phyloP scores from a whole-genome alignment of 1,140 invertebrate genomes.

The Drosophila busckii region DNA sequence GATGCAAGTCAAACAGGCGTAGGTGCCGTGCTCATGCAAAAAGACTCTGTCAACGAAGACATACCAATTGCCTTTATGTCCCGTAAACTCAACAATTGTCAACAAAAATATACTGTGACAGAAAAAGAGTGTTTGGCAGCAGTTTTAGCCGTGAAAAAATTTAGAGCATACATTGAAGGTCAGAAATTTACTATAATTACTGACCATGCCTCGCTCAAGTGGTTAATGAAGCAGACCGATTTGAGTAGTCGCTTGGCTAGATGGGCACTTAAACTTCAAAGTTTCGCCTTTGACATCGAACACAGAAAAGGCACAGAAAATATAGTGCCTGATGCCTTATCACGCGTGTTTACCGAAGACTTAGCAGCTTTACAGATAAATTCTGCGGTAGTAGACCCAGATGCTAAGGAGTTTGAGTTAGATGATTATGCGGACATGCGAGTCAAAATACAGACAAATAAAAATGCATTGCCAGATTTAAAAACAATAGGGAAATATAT shows the following conservation, averaged over 20 bases:
- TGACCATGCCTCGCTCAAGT: constrained; percentile 1
- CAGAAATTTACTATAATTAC: not conserved
- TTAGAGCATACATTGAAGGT: not conserved
- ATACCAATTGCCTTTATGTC: too few relatives aligned
- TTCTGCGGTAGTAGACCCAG: too few relatives aligned
- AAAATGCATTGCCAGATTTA: too few relatives aligned
- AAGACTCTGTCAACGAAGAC: not conserved
- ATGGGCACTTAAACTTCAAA: not conserved
- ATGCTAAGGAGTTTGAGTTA: too few relatives aligned
- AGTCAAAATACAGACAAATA: too few relatives aligned
- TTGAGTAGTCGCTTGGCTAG: not conserved
- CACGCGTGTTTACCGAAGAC: too few relatives aligned
- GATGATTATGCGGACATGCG: too few relatives aligned
- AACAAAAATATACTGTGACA: not conserved
- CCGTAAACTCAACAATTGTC: not conserved
- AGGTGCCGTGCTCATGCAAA: not conserved
- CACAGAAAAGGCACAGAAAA: not conserved
- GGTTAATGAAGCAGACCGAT: not conserved
- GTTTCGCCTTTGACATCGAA: not conserved
- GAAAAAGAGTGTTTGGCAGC: constrained; percentile 1
- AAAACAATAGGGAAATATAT: too few relatives aligned
- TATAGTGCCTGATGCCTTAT: not conserved
- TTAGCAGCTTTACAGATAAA: too few relatives aligned
- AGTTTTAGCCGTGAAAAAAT: not conserved
- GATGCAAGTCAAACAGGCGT: not conserved